A percentile compares a stretch with the other conserved stretches of the same genome.
phyloP scores from a whole-genome alignment of 2,797 vertebrate genomes.

The Tenualosa ilisha region DNA sequence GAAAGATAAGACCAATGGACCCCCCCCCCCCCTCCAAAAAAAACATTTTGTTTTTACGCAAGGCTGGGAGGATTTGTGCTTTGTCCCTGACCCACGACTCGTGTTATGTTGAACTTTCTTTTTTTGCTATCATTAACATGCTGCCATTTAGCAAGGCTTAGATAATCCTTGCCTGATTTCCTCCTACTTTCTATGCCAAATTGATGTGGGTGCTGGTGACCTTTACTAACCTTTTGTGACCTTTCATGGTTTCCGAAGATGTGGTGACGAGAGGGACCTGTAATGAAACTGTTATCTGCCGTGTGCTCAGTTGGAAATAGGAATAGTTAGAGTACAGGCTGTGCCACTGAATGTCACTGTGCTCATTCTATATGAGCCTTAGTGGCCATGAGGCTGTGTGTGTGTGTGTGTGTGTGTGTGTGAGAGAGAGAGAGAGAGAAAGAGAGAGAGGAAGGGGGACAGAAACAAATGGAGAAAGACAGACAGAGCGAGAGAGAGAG shows the following conservation, averaged over 20 bases:
- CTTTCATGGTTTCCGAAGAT: constrained; percentile 66
- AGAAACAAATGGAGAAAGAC: too few relatives aligned
- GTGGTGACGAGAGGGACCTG: constrained; percentile 53
- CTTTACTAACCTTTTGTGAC: constrained; percentile 73
- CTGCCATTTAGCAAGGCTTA: constrained; percentile 43
- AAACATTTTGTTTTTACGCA: constrained; percentile 25
- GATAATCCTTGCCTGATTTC: constrained; percentile 38
- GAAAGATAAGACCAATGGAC: constrained; percentile 41
- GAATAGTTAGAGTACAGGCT: constrained; percentile 15
- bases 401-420: neutral
- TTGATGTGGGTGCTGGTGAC: constrained; percentile 50
- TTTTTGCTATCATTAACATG: constrained; percentile 43
- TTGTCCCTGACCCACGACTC: neutral
- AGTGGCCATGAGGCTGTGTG: neutral
- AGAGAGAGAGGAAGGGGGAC: neutral
- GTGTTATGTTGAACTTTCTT: neutral
- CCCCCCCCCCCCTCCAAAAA: constrained; percentile 11
- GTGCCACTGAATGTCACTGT: neutral
- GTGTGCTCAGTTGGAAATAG: neutral
- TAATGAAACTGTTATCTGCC: constrained; percentile 39
- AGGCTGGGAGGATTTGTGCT: neutral
- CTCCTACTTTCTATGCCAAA: constrained; percentile 24
- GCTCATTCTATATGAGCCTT: neutral
- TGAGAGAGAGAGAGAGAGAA: neutral
- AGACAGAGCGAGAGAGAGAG: neutral